Evolutionary conservation across 2,888 invertebrate species (phyloP).

Genomic region (Margaritifera margaritifera): DNA sequence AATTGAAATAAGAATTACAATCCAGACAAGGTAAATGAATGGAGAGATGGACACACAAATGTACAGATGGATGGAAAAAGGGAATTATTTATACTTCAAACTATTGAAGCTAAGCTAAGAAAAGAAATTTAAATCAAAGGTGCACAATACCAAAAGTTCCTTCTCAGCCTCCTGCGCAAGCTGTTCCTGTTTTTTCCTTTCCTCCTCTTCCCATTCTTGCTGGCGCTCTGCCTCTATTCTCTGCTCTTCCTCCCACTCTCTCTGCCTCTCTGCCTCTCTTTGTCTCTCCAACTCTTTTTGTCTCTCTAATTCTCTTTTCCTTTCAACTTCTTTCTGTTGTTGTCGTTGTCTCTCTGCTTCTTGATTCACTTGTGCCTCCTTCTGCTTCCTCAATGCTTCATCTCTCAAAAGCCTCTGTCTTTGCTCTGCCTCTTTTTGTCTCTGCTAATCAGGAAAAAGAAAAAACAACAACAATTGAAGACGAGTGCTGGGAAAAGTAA

Average conservation of each 20-base stretch:
- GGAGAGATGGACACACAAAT: no score
- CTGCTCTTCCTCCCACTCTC: conserved; percentile 17
- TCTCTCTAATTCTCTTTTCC: background rate
- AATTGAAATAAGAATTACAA: no score
- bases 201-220: conserved; percentile 40
- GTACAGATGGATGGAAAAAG: no score
- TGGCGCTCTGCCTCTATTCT: conserved; percentile 35
- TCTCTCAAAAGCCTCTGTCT: no score
- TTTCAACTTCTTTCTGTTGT: conserved; percentile 3
- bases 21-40: no score
- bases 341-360: conserved; percentile 11
- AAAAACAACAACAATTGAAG: no score
- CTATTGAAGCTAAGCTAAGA: no score
- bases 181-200: conserved; percentile 27
- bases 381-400: conserved; percentile 7
- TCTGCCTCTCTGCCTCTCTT: conserved; percentile 16
- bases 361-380: conserved; percentile 14
- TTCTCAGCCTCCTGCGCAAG: conserved; percentile 44
- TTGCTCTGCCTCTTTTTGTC: conserved; percentile 9
- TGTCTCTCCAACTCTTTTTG: conserved; percentile 12
- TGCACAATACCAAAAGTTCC: conserved; percentile 30
- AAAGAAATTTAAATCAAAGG: no score
- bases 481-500: no score
- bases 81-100: no score
- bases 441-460: background rate